These are phyloP conservation scores for Allobates femoralis DNA, from an alignment of 2,797 vertebrate species.

Conservation along the genomic window DNA sequence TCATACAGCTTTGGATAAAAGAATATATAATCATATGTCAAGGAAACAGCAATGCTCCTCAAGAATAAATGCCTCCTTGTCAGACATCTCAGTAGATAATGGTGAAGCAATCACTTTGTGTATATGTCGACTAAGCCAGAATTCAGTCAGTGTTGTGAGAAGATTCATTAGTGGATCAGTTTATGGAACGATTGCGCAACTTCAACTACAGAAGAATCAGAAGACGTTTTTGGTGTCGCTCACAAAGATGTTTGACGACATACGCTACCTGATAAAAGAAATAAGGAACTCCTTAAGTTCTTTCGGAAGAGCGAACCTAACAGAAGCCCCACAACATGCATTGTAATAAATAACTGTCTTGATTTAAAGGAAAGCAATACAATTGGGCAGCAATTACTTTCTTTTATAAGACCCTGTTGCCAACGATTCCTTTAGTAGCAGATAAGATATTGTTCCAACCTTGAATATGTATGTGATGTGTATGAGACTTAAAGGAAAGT, in stretches of 20 bases:
- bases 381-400: background rate
- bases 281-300: background rate
- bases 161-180: background rate
- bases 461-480: background rate
- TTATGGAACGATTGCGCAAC: background rate
- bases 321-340: background rate
- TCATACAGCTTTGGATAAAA: no score
- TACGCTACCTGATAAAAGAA: background rate
- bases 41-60: background rate
- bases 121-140: background rate
- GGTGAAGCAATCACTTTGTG: background rate
- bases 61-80: background rate
- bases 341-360: background rate
- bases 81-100: background rate
- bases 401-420: background rate
- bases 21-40: background rate
- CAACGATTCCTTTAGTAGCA: background rate
- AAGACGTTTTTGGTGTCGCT: background rate
- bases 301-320: background rate
- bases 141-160: background rate
- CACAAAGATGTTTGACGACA: background rate
- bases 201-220: background rate
- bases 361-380: background rate
- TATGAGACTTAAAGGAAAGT: background rate
- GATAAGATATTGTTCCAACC: background rate